Conservation (phyloP, 2,888 invertebrate genomes). For the Elysia crispata region DNA sequence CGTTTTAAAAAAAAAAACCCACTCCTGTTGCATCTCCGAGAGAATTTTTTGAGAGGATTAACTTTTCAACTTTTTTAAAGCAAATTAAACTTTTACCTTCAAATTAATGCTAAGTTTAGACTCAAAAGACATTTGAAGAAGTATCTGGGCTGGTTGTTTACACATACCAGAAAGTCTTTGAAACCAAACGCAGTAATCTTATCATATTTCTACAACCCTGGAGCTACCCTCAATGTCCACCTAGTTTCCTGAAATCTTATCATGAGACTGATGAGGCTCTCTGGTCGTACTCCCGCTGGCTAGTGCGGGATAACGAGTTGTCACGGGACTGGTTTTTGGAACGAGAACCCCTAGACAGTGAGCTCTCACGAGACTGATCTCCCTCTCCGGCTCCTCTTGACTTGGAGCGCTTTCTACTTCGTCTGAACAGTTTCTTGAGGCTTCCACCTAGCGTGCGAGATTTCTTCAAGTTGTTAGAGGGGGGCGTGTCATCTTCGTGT, state of each 20-base stretch:
- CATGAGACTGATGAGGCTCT: conserved; percentile 55
- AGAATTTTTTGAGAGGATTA: too few species aligned
- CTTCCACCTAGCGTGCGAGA: conserved; percentile 72
- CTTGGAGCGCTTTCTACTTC: conserved; percentile 65
- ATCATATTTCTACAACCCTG: too few species aligned
- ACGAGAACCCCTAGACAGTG: conserved; percentile 66
- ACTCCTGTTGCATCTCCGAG: too few species aligned
- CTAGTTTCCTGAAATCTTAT: conserved; percentile 21
- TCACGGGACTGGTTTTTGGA: conserved; percentile 65
- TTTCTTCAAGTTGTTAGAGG: conserved; percentile 69
- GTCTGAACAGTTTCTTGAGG: conserved; percentile 69
- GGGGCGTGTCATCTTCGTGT: conserved; percentile 51
- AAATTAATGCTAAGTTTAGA: too few species aligned
- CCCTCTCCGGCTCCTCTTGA: conserved; percentile 54
- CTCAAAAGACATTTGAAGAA: too few species aligned
- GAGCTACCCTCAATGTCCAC: background rate
- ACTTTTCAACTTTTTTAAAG: too few species aligned
- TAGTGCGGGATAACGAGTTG: conserved; percentile 61
- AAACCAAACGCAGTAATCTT: too few species aligned
- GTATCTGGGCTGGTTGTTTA: too few species aligned
- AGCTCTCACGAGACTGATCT: conserved; percentile 70
- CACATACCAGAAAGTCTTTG: too few species aligned
- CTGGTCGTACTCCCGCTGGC: conserved; percentile 46
- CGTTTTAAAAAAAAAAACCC: too few species aligned
- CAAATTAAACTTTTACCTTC: too few species aligned